Evolutionary conservation across 2,888 invertebrate genomes (phyloP).

Genomic region (Elegia similella): DNA sequence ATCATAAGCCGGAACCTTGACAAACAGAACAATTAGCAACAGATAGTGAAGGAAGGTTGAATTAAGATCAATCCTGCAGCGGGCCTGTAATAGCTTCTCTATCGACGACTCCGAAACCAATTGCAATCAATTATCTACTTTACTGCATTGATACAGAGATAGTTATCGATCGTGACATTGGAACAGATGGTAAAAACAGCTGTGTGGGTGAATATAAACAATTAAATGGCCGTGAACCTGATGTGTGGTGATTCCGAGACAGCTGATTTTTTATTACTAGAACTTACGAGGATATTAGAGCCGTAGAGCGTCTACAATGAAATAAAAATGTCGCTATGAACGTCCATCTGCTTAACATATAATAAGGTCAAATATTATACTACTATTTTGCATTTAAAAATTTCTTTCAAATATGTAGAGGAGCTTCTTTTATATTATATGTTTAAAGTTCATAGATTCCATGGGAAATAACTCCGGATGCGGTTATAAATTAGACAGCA

Average conservation of each 20-base stretch:
- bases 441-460: not conserved
- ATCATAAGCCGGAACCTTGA: conserved; percentile 18
- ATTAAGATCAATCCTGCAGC: conserved; percentile 27
- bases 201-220: conserved; percentile 38
- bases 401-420: not conserved
- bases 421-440: not conserved
- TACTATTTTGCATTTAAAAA: not conserved
- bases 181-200: conserved; percentile 38
- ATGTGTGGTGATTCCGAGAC: conserved; percentile 25
- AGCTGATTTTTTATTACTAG: conserved; percentile 22
- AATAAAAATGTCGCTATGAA: not conserved
- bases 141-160: conserved; percentile 14
- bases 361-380: not conserved
- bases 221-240: conserved; percentile 42
- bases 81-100: conserved; percentile 23
- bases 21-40: conserved; percentile 34
- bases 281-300: not conserved
- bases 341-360: not conserved
- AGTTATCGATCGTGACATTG: conserved; percentile 7
- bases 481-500: not conserved
- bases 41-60: conserved; percentile 31
- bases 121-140: conserved; percentile 17
- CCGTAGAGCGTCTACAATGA: not conserved
- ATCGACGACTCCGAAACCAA: conserved; percentile 18
- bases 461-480: conserved; percentile 1